phyloP scores from a whole-genome alignment of 2,113 vertebrate species.

The Eublepharis macularius region DNA sequence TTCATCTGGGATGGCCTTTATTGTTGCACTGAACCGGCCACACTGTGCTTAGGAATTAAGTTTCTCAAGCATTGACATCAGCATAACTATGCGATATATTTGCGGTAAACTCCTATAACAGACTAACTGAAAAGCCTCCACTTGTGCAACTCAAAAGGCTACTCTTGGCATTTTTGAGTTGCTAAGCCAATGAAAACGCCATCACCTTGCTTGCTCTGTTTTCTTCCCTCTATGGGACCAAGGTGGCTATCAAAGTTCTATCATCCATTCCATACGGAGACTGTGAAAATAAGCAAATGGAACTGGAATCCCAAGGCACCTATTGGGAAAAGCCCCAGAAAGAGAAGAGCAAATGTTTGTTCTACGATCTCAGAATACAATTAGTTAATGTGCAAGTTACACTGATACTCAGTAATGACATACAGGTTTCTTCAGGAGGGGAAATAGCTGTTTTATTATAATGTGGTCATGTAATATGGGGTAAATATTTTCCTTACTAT shows the following conservation, averaged over 20 bases:
- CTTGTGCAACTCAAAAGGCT: neutral
- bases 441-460: conserved; percentile 26
- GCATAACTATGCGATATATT: no score
- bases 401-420: conserved; percentile 46
- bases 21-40: neutral
- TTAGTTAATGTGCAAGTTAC: conserved; percentile 52
- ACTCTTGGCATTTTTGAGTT: neutral
- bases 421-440: conserved; percentile 1
- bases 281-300: neutral
- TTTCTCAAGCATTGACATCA: neutral
- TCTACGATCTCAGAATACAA: conserved; percentile 42
- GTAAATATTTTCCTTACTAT: conserved; percentile 18
- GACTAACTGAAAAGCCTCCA: neutral
- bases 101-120: neutral
- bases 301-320: neutral
- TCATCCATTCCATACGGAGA: neutral
- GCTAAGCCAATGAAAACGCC: neutral
- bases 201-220: neutral
- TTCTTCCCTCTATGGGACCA: neutral
- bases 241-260: neutral
- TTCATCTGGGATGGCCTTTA: neutral
- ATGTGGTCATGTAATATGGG: neutral
- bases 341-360: neutral
- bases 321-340: neutral
- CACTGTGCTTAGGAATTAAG: neutral